Percentiles rank a stretch among this genome's conserved stretches.
phyloP scores from a whole-genome alignment of 2,888 invertebrate genomes.

The Lydus trimaculatus region DNA sequence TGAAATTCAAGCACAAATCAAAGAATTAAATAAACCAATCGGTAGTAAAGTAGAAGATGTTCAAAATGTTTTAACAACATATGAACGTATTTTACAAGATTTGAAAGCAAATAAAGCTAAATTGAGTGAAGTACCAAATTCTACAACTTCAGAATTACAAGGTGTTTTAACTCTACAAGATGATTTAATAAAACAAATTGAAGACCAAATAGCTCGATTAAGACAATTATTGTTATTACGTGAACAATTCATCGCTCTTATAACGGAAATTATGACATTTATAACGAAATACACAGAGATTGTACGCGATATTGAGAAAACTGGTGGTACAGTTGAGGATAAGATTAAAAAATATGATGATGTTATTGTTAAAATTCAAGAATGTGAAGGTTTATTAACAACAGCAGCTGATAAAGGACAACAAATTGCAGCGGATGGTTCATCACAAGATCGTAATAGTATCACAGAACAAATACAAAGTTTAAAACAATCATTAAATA shows the following conservation, averaged over 20 bases:
- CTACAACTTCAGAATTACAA: slow-evolving; percentile 80
- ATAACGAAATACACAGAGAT: slow-evolving; percentile 87
- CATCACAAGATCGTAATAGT: slow-evolving; percentile 84
- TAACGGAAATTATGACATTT: slow-evolving; percentile 88
- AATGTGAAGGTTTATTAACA: slow-evolving; percentile 86
- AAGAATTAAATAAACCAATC: slow-evolving; percentile 83
- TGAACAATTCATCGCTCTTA: slow-evolving; percentile 86
- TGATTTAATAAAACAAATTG: slow-evolving; percentile 83
- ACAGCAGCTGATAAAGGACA: slow-evolving; percentile 92
- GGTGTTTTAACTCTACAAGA: slow-evolving; percentile 83
- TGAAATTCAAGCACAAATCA: slow-evolving; percentile 82
- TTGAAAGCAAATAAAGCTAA: slow-evolving; percentile 80
- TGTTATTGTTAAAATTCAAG: slow-evolving; percentile 85
- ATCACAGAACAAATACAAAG: slow-evolving; percentile 88
- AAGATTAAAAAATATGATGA: slow-evolving; percentile 89
- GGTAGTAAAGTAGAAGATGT: slow-evolving; percentile 90
- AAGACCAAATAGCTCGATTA: slow-evolving; percentile 84
- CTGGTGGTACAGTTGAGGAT: slow-evolving; percentile 81
- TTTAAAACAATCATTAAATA: slow-evolving; percentile 82
- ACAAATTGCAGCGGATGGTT: slow-evolving; percentile 90
- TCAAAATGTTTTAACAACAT: slow-evolving; percentile 78
- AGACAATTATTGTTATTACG: slow-evolving; percentile 80
- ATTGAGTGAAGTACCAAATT: slow-evolving; percentile 78
- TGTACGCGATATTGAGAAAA: slow-evolving; percentile 84
- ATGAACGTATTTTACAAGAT: slow-evolving; percentile 79